These are phyloP conservation scores for Rutpela maculata DNA, from an alignment of 2,888 invertebrate genomes.

Conservation along the genomic window DNA sequence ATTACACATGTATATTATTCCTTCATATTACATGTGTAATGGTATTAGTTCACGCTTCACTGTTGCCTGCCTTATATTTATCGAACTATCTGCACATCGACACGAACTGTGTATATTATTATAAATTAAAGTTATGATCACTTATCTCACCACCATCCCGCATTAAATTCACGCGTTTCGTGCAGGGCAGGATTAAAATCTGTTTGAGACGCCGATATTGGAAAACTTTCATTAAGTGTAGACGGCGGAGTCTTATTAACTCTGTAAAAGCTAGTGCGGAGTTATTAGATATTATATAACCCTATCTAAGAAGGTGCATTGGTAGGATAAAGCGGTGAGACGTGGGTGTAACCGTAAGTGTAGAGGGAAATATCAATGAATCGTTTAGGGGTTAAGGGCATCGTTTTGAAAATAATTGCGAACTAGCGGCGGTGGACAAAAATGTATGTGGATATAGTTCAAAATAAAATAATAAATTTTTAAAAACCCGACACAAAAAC, in stretches of 20 bases:
- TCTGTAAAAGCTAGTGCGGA: background rate
- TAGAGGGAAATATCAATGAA: background rate
- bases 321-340: background rate
- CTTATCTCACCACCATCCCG: background rate
- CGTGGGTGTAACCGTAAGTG: background rate
- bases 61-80: no score
- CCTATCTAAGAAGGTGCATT: background rate
- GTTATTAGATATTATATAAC: slow-evolving; percentile 4
- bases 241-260: background rate
- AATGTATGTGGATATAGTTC: no score
- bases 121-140: background rate
- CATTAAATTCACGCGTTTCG: background rate
- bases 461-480: no score
- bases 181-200: background rate
- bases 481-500: no score
- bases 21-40: no score
- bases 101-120: background rate
- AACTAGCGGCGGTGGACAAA: no score
- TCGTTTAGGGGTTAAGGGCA: background rate
- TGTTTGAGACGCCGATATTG: slow-evolving; percentile 4
- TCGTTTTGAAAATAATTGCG: background rate
- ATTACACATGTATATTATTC: no score
- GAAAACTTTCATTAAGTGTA: slow-evolving; percentile 7
- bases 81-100: no score
- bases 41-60: no score